Evolutionary conservation across 2,113 vertebrate species (phyloP).

Genomic region (Nycticorax nycticorax): DNA sequence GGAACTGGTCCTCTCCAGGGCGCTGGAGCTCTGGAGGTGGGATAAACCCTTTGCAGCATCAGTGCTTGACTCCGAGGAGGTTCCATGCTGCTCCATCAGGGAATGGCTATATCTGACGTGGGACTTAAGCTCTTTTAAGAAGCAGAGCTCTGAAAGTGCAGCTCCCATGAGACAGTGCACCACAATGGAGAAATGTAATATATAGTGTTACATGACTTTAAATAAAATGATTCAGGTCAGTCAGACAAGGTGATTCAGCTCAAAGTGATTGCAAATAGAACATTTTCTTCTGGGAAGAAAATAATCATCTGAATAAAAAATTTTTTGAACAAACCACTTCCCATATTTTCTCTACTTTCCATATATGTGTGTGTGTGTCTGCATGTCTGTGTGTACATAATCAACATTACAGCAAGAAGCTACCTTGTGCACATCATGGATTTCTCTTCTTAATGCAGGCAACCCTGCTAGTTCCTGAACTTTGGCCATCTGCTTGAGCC

Average conservation of each 20-base stretch:
- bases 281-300: neutral
- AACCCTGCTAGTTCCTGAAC: neutral
- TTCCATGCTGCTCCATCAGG: neutral
- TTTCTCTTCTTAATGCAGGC: neutral
- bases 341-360: neutral
- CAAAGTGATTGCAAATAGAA: neutral
- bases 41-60: neutral
- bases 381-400: neutral
- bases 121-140: neutral
- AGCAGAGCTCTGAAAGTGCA: neutral
- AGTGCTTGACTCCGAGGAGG: rapidly evolving
- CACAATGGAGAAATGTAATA: neutral
- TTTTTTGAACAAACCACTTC: neutral
- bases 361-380: neutral
- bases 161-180: neutral
- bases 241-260: neutral
- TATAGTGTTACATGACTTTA: neutral
- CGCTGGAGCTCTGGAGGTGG: neutral
- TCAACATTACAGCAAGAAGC: neutral
- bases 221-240: neutral
- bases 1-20: neutral
- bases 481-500: neutral
- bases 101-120: neutral
- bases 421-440: neutral
- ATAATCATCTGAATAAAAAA: neutral